A percentile compares a stretch with the other conserved stretches of the same genome.
These are phyloP conservation scores for Dicycla oo DNA, from an alignment of 2,888 invertebrate genomes.

Conservation along the genomic window DNA sequence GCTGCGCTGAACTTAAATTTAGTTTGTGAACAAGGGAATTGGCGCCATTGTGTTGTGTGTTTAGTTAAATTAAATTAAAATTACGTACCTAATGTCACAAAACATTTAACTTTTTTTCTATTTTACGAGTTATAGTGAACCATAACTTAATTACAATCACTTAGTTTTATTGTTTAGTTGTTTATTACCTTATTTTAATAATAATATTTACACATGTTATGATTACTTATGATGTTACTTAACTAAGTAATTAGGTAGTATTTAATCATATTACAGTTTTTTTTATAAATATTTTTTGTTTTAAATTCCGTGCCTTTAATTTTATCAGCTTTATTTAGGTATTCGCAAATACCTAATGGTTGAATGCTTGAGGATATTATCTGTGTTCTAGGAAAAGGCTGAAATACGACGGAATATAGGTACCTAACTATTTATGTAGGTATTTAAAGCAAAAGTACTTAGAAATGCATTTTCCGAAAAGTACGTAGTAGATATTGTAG, in stretches of 20 bases:
- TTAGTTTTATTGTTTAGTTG: not conserved
- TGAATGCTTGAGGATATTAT: not conserved
- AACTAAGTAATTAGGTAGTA: not conserved
- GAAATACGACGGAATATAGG: not conserved
- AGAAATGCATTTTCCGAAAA: too few relatives aligned
- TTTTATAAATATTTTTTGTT: not conserved
- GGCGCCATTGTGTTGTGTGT: too few relatives aligned
- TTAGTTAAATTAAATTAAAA: not conserved
- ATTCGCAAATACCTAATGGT: not conserved
- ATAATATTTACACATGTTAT: not conserved
- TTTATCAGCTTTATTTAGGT: not conserved
- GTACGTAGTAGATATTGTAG: too few relatives aligned
- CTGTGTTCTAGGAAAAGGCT: too few relatives aligned
- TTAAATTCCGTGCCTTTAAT: not conserved
- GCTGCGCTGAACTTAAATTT: too few relatives aligned
- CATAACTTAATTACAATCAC: not conserved
- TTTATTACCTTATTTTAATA: not conserved
- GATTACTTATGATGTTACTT: too few relatives aligned
- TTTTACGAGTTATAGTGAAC: not conserved
- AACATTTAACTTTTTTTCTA: conserved; percentile 1
- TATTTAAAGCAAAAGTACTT: too few relatives aligned
- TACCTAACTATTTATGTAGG: not conserved
- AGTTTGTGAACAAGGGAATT: too few relatives aligned
- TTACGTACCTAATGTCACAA: not conserved
- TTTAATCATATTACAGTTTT: not conserved